Conservation (phyloP, 2,113 vertebrate genomes). For the Delphinus delphis region DNA sequence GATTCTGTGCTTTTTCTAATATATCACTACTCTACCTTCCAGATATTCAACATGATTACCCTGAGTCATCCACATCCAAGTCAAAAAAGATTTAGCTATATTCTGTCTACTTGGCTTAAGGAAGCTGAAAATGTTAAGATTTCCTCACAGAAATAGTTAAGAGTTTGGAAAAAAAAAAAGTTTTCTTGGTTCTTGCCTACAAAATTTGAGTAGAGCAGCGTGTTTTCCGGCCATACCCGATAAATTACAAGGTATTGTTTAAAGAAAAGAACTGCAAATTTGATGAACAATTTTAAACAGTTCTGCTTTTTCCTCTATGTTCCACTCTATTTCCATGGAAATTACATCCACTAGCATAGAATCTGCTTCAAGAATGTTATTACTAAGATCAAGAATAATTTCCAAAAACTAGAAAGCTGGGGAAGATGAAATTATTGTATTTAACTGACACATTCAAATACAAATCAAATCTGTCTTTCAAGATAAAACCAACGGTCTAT, state of each 20-base stretch:
- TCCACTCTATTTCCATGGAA: not conserved
- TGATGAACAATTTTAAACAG: not conserved
- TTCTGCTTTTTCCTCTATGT: not conserved
- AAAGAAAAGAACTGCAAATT: not conserved
- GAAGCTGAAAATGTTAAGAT: not conserved
- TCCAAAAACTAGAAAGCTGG: not conserved
- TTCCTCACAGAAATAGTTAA: not conserved
- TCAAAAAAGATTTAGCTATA: not conserved
- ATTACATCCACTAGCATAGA: not conserved
- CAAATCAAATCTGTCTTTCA: constrained; percentile 28
- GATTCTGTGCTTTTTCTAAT: not conserved
- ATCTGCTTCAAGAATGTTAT: not conserved
- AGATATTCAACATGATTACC: not conserved
- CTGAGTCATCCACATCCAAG: not conserved
- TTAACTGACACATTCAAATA: constrained; percentile 35
- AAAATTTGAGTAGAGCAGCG: not conserved
- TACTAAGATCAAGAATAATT: not conserved
- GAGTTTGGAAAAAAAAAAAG: not conserved
- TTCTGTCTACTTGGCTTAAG: not conserved
- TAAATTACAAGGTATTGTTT: not conserved
- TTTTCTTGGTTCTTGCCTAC: not conserved
- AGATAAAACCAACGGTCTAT: not conserved
- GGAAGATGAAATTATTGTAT: not conserved
- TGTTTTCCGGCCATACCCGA: not conserved
- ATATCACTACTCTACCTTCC: not conserved